These are phyloP conservation scores for Andrena chrysosceles DNA, from an alignment of 2,888 invertebrate genomes.

Conservation along the genomic window DNA sequence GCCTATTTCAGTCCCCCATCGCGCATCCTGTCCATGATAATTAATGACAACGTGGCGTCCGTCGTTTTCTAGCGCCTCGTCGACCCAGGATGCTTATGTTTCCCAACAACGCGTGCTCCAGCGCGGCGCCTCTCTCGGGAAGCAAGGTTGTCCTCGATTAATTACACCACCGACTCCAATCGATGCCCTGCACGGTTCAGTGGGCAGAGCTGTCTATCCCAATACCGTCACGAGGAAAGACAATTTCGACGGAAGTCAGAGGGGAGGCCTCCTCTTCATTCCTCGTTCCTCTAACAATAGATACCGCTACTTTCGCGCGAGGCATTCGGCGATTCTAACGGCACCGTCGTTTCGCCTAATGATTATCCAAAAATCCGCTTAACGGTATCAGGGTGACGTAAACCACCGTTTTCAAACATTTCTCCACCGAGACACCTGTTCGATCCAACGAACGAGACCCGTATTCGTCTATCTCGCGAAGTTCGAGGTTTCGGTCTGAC, in stretches of 20 bases:
- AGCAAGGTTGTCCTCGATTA: constrained; percentile 33
- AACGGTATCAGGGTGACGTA: constrained; percentile 69
- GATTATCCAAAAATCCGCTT: constrained; percentile 68
- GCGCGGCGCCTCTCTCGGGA: neutral
- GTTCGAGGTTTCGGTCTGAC: neutral
- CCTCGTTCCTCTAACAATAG: constrained; percentile 10
- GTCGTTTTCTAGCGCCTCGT: constrained; percentile 18
- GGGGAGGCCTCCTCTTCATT: neutral
- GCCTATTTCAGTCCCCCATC: constrained; percentile 50
- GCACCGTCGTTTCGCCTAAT: constrained; percentile 52
- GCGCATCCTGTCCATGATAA: constrained; percentile 52
- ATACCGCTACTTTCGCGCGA: constrained; percentile 56
- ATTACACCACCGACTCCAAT: constrained; percentile 30
- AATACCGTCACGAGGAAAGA: neutral
- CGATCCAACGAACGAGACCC: neutral
- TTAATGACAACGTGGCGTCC: constrained; percentile 49
- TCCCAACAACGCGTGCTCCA: constrained; percentile 7
- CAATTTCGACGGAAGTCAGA: constrained; percentile 12
- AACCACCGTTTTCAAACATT: constrained; percentile 23
- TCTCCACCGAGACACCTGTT: neutral
- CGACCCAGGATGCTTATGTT: constrained; percentile 17
- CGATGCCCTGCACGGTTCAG: constrained; percentile 12
- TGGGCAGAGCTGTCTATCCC: constrained; percentile 24
- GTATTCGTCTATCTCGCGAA: neutral
- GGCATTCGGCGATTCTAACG: constrained; percentile 65